Conservation (phyloP, 37 sponge, comb jelly and placozoan species). For the Petrosia ficiformis region DNA sequence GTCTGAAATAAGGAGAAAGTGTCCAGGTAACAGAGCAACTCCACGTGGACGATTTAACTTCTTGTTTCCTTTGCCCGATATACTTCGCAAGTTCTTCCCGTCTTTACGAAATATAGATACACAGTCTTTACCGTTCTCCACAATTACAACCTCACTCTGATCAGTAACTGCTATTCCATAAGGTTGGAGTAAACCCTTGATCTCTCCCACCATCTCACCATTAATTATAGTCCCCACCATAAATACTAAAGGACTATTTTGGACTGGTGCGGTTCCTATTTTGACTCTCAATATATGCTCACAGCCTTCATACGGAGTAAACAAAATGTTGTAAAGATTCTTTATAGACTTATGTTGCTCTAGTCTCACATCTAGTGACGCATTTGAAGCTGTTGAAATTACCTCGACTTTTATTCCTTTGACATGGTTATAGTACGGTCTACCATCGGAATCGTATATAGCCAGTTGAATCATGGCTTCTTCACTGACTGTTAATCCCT, state of each 20-base stretch:
- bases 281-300: not conserved
- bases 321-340: not conserved
- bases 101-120: not conserved
- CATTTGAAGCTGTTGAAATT: not conserved
- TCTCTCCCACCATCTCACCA: not conserved
- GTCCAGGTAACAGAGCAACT: not conserved
- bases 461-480: not conserved
- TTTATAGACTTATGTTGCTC: not conserved
- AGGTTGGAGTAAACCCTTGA: slow-evolving; percentile 3
- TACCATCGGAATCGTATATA: slow-evolving; percentile 1
- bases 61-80: not conserved
- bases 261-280: not conserved
- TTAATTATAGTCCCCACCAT: not conserved
- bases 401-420: slow-evolving; percentile 5
- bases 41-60: slow-evolving; percentile 8
- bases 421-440: not conserved
- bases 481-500: not conserved
- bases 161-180: not conserved
- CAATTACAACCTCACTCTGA: not conserved
- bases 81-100: not conserved
- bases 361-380: not conserved
- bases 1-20: not conserved
- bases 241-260: not conserved
- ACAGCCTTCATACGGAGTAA: not conserved
- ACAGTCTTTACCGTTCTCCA: slow-evolving; percentile 10